Evolutionary conservation across 2,797 vertebrate species (phyloP), one percentile per base, ranked within the genome.

Genomic region (Tinamus major): DNA sequence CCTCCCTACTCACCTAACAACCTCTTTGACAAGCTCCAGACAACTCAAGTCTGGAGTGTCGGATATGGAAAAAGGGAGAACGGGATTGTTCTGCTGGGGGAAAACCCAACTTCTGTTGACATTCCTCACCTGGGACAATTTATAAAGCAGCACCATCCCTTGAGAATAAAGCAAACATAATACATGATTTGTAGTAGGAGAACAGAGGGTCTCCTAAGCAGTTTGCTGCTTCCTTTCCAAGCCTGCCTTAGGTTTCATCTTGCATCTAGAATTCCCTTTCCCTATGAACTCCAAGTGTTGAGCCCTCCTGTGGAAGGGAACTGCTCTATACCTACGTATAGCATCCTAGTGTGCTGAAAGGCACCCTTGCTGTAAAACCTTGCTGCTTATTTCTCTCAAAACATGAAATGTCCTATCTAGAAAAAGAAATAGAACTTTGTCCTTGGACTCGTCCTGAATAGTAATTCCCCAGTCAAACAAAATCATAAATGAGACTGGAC

Each of bases 391-490:
- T 59, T 62, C 29, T 70, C 61, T 76, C 56, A 0, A 8, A 69
- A 55, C 89, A 76, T 49, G 20, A 74, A 92, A 53, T 9, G 33
- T 81, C 77, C 74, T 33, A 26, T 77, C 39, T 26, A 79, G 78
- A 31, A 5, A 16, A 49, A 21, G 42, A 67, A 23, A 11, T 26
- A 55, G 51, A 56, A 18, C 27, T 76, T 61, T 82, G 61, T 85
- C 83, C 79, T 92, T 53, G 59, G 63, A 14, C 63, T 89, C 77
- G 71, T 80, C 46, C 48, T 87, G 79, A 76, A 91, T 78, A 81
- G 72, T 17, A 92, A 83, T 94, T 89, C 87, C 56, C 90, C n/a
- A 78, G 62, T 95, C 75, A 41, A 89, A 82, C 39, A 69, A 81
- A 49, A 49, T 87, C 74, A 20, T 69, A 76, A 85, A 89, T 86